Percentiles rank a stretch among this genome's conserved stretches.
These are phyloP conservation scores for Umimayanthus chanpuru DNA, from an alignment of 92 coral and sea anemone genomes.

Conservation along the genomic window DNA sequence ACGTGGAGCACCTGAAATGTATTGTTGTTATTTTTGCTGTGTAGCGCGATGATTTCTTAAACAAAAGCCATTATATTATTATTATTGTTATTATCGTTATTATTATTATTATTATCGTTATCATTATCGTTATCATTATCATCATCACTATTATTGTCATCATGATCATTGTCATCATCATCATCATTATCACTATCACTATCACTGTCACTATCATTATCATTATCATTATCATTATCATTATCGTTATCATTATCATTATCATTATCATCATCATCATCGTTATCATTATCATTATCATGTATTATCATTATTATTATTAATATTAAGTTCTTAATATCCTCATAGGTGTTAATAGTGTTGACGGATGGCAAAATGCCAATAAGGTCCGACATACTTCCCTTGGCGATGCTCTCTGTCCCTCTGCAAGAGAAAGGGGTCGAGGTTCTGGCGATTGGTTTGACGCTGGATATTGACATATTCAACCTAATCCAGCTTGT, in stretches of 20 bases:
- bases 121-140: no score
- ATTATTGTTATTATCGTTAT: no score
- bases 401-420: not conserved
- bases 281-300: not conserved
- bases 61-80: no score
- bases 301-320: not conserved
- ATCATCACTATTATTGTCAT: no score
- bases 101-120: no score
- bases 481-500: not conserved
- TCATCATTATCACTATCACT: no score
- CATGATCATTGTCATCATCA: no score
- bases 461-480: not conserved
- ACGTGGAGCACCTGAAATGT: no score
- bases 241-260: not conserved
- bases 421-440: slow-evolving; percentile 24
- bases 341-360: slow-evolving; percentile 9
- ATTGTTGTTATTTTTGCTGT: no score
- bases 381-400: not conserved
- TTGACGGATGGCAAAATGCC: slow-evolving; percentile 24
- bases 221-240: no score
- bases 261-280: not conserved
- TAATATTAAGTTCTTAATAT: not conserved
- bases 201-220: no score
- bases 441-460: not conserved
- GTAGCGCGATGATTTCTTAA: no score